Conservation (phyloP, 2,797 vertebrate genomes). For the Hoplostethus atlanticus region DNA sequence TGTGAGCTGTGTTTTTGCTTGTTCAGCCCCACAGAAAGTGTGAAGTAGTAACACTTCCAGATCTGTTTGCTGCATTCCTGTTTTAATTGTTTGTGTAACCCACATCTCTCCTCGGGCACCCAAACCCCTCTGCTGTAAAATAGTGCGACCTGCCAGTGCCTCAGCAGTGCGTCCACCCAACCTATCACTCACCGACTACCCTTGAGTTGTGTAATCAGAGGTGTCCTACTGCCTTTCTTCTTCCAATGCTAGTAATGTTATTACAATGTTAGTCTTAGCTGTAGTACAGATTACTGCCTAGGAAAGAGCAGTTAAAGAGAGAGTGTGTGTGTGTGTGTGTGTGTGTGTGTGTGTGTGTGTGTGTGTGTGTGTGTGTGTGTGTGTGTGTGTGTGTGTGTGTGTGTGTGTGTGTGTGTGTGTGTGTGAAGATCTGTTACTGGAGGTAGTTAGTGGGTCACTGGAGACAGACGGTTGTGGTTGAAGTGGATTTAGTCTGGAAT, state of each 20-base stretch:
- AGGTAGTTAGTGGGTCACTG: constrained; percentile 21
- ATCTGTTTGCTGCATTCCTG: constrained; percentile 16
- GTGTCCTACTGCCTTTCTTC: constrained; percentile 34
- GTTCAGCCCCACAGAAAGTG: background rate
- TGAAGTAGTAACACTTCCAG: background rate
- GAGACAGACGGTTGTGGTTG: constrained; percentile 49
- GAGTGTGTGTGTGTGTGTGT: background rate
- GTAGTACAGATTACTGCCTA: background rate
- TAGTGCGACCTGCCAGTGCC: constrained; percentile 44
- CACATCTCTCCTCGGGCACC: constrained; percentile 20
- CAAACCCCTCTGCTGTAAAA: constrained; percentile 47
- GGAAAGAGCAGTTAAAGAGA: constrained; percentile 4
- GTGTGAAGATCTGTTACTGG: constrained; percentile 2
- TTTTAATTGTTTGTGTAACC: constrained; percentile 30
- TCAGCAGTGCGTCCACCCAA: constrained; percentile 42
- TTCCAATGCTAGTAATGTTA: constrained; percentile 10
- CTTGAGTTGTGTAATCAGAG: constrained; percentile 47
- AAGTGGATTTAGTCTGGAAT: constrained; percentile 67
- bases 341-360: background rate
- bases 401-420: background rate
- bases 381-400: no score
- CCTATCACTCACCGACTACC: constrained; percentile 66
- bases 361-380: background rate
- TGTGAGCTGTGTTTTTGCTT: no score
- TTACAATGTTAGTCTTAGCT: background rate